A percentile compares a stretch with the other conserved stretches of the same genome.
Conservation (phyloP, 2,797 vertebrate species). For the Galago senegalensis region DNA sequence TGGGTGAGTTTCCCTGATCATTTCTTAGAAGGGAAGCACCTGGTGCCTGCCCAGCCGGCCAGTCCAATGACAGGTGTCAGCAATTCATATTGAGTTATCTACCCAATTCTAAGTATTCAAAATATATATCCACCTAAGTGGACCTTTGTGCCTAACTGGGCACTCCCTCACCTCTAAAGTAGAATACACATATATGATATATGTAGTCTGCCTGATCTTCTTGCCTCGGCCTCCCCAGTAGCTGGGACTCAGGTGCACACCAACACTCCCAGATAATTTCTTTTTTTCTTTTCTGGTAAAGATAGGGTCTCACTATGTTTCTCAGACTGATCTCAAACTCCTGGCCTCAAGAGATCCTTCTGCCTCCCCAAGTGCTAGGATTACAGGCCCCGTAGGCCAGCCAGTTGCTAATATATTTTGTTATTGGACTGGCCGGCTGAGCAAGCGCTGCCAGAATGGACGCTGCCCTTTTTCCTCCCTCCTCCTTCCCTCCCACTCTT, state of each 20-base stretch:
- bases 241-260: not conserved
- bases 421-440: not conserved
- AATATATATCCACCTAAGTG: too few species aligned
- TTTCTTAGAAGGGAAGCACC: conserved; percentile 58
- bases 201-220: not conserved
- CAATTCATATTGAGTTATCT: too few species aligned
- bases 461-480: not conserved
- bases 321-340: not conserved
- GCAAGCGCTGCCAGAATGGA: not conserved
- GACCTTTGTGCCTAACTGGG: too few species aligned
- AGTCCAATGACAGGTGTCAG: too few species aligned
- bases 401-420: not conserved
- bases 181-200: too few species aligned
- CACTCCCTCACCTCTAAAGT: too few species aligned
- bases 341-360: not conserved
- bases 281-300: not conserved
- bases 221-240: not conserved
- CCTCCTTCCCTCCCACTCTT: not conserved
- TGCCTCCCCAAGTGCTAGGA: not conserved
- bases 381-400: rapidly evolving
- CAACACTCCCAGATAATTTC: not conserved
- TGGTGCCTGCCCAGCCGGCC: not conserved
- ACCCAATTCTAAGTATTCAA: too few species aligned
- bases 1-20: not conserved
- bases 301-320: not conserved